These are phyloP conservation scores for Calidris pugnax DNA, from an alignment of 2,113 vertebrate genomes.

Conservation along the genomic window DNA sequence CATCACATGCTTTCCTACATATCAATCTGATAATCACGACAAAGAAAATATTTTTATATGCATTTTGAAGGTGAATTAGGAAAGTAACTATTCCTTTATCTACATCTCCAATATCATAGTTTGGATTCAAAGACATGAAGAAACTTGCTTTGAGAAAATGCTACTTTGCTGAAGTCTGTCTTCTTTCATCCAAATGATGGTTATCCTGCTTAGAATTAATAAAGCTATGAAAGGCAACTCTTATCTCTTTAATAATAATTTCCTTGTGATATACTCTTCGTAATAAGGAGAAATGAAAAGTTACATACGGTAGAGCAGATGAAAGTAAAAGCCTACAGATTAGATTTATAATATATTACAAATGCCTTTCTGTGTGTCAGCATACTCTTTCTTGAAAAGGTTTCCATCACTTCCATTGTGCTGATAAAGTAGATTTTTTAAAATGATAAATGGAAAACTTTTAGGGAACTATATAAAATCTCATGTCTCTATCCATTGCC, in stretches of 20 bases:
- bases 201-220: constrained; percentile 31
- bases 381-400: not conserved
- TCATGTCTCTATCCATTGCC: not conserved
- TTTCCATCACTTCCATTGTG: not conserved
- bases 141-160: not conserved
- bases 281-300: not conserved
- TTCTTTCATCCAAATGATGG: constrained; percentile 1
- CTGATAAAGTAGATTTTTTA: not conserved
- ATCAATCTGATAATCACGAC: not conserved
- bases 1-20: not conserved
- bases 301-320: not conserved
- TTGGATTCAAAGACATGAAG: not conserved
- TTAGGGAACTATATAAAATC: not conserved
- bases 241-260: constrained; percentile 31
- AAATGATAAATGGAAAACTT: not conserved
- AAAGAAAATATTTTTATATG: not conserved
- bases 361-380: not conserved
- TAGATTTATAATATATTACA: not conserved
- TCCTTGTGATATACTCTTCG: not conserved
- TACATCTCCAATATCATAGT: not conserved
- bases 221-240: constrained; percentile 13
- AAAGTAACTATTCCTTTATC: not conserved
- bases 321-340: not conserved
- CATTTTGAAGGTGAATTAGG: not conserved
- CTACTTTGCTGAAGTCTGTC: not conserved